Base-by-base conservation (phyloP, 2,797 vertebrate species). In the Jordanella pulchra region DNA sequence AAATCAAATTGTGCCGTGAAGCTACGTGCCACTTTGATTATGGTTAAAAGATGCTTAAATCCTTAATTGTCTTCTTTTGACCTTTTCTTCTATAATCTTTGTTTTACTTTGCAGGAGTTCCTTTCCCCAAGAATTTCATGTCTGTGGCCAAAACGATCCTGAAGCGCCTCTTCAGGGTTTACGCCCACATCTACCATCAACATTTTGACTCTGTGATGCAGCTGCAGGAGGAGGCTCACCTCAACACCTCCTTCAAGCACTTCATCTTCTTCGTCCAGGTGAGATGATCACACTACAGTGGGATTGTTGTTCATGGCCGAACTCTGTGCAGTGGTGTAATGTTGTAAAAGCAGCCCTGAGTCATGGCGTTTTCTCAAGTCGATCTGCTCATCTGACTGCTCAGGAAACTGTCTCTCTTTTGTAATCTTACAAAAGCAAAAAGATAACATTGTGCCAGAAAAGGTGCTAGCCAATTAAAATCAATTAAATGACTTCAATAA, bases 181-280 rank as follows among this genome's bases (percentile, higher is more conserved):
- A 98, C 0, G 97, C 97, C 80, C 97, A 99, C 89, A 98, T 99
- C 91, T 98, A 98, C 92, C 97, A 99, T 89, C 97, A 98, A 92
- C 97, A 99, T 93, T 98, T 99, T 65, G 97, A 98, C 79, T 97
- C 97, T 0, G 97, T 98, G 86, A 98, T 97, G 95, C 95, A 97
- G 94, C 95, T 99, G 83, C 97, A 98, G 88, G 97, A 99, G 92
- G 97, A 99, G 92, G 97, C 97, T 45, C 97, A 99, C 83, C 97
- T 98, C 89, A 99, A 99, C 94, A 98, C 97, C 84, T 99, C 97
- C 90, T 99, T 99, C 92, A 98, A 99, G 93, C 97, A 98, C 94
- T 99, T 99, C 93, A 99, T 99, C 90, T 99, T 98, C 94, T 99
- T 99, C 6, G 97, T 99, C 89, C 97, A 99, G 96, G 97, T 98